A percentile compares a stretch with the other conserved stretches of the same genome.
phyloP scores from a whole-genome alignment of 2,113 vertebrate genomes.

The Piprites chloris region DNA sequence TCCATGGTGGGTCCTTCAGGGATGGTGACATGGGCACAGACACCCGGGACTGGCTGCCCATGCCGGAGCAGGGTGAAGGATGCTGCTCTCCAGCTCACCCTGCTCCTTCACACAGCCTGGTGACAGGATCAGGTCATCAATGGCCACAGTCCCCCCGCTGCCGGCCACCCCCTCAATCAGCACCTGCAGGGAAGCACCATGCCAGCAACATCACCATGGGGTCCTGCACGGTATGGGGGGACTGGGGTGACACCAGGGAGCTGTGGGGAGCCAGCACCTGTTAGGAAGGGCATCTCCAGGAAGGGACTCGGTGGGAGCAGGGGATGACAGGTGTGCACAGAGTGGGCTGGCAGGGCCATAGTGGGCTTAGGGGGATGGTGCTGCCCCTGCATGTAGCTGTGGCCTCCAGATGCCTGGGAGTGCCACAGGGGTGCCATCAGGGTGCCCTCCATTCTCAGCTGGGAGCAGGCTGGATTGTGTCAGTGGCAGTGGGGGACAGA shows the following conservation, averaged over 20 bases:
- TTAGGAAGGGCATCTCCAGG: accelerated
- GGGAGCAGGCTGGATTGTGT: not conserved
- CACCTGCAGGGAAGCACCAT: conserved; percentile 67
- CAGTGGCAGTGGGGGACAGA: not conserved
- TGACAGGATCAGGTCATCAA: conserved; percentile 87
- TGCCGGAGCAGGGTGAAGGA: not conserved
- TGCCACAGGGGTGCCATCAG: not conserved
- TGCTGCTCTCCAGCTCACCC: conserved; percentile 56
- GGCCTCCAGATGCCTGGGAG: not conserved
- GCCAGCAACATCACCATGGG: accelerated
- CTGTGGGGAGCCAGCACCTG: accelerated
- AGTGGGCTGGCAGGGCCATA: accelerated
- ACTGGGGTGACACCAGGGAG: not conserved
- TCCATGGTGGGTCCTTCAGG: not conserved
- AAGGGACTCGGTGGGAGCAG: not conserved
- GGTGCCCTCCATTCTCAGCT: not conserved
- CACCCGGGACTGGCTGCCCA: not conserved
- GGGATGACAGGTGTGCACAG: not conserved
- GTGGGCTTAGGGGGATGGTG: too few species aligned
- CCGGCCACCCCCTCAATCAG: conserved; percentile 76
- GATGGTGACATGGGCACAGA: not conserved
- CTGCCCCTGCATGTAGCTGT: not conserved
- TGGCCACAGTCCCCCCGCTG: conserved; percentile 70
- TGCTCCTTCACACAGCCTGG: conserved; percentile 53
- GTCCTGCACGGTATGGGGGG: accelerated